phyloP scores from a whole-genome alignment of 2,888 invertebrate species.

The Abrostola tripartita region DNA sequence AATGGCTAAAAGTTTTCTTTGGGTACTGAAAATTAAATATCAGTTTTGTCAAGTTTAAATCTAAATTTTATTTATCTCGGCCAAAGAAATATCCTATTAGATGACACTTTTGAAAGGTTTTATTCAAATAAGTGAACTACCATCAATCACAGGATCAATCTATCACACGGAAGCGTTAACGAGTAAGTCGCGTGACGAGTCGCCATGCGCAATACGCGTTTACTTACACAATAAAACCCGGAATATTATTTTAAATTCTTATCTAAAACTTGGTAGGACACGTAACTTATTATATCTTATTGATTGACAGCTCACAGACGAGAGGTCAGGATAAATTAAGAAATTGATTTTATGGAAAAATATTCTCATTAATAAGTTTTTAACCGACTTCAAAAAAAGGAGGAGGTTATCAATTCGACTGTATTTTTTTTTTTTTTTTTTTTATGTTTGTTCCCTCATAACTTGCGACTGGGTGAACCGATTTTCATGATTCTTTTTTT shows the following conservation, averaged over 20 bases:
- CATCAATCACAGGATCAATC: conserved; percentile 47
- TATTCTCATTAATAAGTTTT: neutral
- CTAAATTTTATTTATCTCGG: too few species aligned
- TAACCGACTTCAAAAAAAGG: too few species aligned
- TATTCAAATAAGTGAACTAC: conserved; percentile 36
- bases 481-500: too few species aligned
- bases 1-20: too few species aligned
- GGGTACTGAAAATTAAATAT: too few species aligned
- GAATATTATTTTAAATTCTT: conserved; percentile 22
- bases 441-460: too few species aligned
- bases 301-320: neutral
- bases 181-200: conserved; percentile 47
- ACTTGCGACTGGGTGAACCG: too few species aligned
- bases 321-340: conserved; percentile 6
- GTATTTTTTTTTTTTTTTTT: too few species aligned
- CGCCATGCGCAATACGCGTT: conserved; percentile 9
- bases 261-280: conserved; percentile 16
- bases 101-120: conserved; percentile 8
- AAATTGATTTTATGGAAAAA: neutral
- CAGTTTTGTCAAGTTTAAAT: too few species aligned
- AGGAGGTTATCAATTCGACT: too few species aligned
- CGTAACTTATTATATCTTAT: conserved; percentile 23
- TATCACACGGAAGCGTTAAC: conserved; percentile 43
- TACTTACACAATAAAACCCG: conserved; percentile 28
- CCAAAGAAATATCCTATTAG: neutral